Conservation (phyloP, 1,140 invertebrate species). For the Drosophila sp. region DNA sequence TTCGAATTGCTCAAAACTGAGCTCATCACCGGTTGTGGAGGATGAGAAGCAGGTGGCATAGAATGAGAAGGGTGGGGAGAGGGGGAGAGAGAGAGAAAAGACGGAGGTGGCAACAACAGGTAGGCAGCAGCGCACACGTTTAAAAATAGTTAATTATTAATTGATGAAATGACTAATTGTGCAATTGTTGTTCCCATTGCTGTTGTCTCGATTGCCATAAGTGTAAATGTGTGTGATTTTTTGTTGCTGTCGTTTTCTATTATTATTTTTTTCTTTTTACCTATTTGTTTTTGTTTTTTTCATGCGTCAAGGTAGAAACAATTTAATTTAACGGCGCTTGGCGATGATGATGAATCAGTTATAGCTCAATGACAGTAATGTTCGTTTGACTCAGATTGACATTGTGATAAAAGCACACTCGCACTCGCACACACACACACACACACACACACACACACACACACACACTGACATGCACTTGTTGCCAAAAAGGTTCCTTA, state of each 20-base stretch:
- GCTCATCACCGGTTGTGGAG: slow-evolving; percentile 47
- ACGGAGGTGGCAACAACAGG: slow-evolving; percentile 8
- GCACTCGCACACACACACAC: not conserved
- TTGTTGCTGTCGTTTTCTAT: too few species aligned
- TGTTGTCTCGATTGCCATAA: slow-evolving; percentile 21
- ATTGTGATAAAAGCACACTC: slow-evolving; percentile 30
- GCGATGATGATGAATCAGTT: slow-evolving; percentile 58
- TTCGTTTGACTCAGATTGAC: slow-evolving; percentile 21
- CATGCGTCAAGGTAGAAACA: slow-evolving; percentile 56
- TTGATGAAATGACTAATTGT: slow-evolving; percentile 78
- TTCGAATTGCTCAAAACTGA: slow-evolving; percentile 53
- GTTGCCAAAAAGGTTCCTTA: slow-evolving; percentile 14
- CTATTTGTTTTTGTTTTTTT: slow-evolving; percentile 30
- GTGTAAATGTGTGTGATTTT: slow-evolving; percentile 16
- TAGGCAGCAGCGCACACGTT: slow-evolving; percentile 46
- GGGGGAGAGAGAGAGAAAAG: too few species aligned
- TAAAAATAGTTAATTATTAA: slow-evolving; percentile 82
- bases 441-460: not conserved
- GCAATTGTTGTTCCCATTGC: slow-evolving; percentile 54
- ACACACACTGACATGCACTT: slow-evolving; percentile 1
- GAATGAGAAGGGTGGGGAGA: too few species aligned
- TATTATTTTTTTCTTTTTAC: slow-evolving; percentile 9
- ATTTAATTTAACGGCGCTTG: slow-evolving; percentile 61
- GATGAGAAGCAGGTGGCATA: not conserved
- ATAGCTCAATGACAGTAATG: slow-evolving; percentile 34